A percentile compares a stretch with the other conserved stretches of the same genome.
phyloP scores from a whole-genome alignment of 92 coral and sea anemone species.

The Phymanthus crucifer region DNA sequence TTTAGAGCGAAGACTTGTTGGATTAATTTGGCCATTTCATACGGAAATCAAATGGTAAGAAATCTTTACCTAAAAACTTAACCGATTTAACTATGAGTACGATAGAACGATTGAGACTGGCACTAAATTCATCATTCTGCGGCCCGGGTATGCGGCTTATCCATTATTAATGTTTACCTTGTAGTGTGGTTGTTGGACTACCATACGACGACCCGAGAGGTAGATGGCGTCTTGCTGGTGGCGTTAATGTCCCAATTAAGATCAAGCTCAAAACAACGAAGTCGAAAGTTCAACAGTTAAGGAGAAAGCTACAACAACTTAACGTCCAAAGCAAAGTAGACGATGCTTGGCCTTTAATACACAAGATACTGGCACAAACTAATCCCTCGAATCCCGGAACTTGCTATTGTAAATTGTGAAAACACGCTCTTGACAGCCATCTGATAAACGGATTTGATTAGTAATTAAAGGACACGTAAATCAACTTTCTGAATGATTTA shows the following conservation, averaged over 20 bases:
- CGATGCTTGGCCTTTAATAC: conserved; percentile 13
- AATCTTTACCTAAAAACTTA: not conserved
- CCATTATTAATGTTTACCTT: not conserved
- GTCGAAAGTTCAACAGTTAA: conserved; percentile 6
- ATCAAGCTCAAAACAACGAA: conserved; percentile 4
- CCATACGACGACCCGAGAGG: conserved; percentile 1
- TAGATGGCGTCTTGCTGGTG: conserved; percentile 7
- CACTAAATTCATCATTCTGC: too few relatives aligned
- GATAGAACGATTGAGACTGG: too few relatives aligned
- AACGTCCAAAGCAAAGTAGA: conserved; percentile 1
- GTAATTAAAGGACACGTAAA: too few relatives aligned
- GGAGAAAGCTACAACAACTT: conserved; percentile 20
- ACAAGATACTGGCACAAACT: too few relatives aligned
- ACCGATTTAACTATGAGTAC: too few relatives aligned
- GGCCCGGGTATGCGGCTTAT: too few relatives aligned
- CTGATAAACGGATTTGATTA: too few relatives aligned
- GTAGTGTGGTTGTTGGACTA: not conserved
- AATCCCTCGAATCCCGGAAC: too few relatives aligned
- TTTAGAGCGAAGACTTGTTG: conserved; percentile 6
- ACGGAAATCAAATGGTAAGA: conserved; percentile 25
- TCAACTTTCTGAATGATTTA: too few relatives aligned
- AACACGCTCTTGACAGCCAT: too few relatives aligned
- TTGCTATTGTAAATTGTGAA: too few relatives aligned
- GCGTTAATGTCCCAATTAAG: conserved; percentile 18
- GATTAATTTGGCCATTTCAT: conserved; percentile 19